Percentiles rank a stretch among this genome's conserved stretches.
Conservation (phyloP, 2,888 invertebrate genomes). For the Nomada fabriciana region DNA sequence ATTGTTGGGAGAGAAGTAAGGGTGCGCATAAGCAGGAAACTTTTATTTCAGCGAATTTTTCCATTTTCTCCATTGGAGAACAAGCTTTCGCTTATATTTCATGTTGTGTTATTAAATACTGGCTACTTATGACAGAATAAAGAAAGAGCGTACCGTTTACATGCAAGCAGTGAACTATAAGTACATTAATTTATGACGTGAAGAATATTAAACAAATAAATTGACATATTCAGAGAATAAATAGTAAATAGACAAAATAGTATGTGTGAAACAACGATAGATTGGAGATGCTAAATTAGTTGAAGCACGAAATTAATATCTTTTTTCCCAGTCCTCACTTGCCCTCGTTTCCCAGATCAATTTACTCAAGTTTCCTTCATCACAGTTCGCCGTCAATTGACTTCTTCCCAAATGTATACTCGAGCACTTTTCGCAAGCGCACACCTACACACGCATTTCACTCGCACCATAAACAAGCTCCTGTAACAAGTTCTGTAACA, state of each 20-base stretch:
- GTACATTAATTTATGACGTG: not conserved
- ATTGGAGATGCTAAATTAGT: not conserved
- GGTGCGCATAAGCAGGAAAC: no score
- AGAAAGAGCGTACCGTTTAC: no score
- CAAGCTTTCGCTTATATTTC: no score
- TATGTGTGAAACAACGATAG: not conserved
- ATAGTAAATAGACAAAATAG: not conserved
- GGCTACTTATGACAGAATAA: no score
- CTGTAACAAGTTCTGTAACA: constrained; percentile 2
- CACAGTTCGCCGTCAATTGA: constrained; percentile 6
- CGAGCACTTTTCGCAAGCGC: not conserved
- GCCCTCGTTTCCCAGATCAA: constrained; percentile 10
- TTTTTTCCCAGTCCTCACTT: not conserved
- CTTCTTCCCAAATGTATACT: constrained; percentile 4
- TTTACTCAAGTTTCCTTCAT: not conserved
- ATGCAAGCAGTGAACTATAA: no score
- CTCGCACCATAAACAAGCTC: not conserved
- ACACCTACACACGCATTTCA: not conserved
- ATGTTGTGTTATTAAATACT: no score
- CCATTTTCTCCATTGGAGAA: no score
- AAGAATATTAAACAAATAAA: not conserved
- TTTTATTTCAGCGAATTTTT: no score
- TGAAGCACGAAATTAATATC: not conserved
- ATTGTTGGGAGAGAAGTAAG: no score
- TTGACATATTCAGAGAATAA: not conserved